Conservation (phyloP, 1,140 invertebrate species). For the Lepeophtheirus salmonis region DNA sequence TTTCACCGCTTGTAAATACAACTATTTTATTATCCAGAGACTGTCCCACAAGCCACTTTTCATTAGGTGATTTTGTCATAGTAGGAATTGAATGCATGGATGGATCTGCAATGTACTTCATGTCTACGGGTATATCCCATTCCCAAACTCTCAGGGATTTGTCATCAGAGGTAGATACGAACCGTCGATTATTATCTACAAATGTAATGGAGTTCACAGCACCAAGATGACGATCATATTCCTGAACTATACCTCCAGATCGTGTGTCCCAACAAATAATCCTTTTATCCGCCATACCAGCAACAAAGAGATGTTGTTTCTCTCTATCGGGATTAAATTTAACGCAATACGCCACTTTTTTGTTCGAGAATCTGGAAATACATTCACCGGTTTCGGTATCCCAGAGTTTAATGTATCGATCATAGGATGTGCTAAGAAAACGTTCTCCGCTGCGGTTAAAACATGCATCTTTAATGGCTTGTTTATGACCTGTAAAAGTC, state of each 20-base stretch:
- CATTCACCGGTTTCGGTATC: conserved; percentile 93
- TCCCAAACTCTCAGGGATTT: conserved; percentile 94
- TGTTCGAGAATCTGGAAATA: conserved; percentile 70
- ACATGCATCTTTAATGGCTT: conserved; percentile 85
- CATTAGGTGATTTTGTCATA: conserved; percentile 80
- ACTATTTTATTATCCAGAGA: conserved; percentile 98
- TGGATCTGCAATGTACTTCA: conserved; percentile 99
- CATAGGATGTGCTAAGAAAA: conserved; percentile 63
- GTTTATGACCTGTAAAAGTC: conserved; percentile 88
- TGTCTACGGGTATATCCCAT: conserved; percentile 99
- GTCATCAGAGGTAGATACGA: conserved; percentile 96
- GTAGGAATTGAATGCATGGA: conserved; percentile 98
- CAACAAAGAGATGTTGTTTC: conserved; percentile 92
- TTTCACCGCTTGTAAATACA: conserved; percentile 88
- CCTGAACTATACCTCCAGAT: conserved; percentile 85
- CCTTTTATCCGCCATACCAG: conserved; percentile 96
- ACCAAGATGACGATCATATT: conserved; percentile 95
- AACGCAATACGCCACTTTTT: conserved; percentile 89
- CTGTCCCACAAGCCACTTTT: conserved; percentile 97
- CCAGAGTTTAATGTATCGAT: conserved; percentile 80
- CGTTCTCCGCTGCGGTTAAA: conserved; percentile 85
- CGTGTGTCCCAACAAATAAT: conserved; percentile 96
- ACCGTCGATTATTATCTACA: conserved; percentile 91
- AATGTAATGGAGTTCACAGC: conserved; percentile 98
- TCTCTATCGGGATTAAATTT: conserved; percentile 95